Base-by-base conservation (phyloP, 2,797 vertebrate species). In the Epinephelus coioides region DNA sequence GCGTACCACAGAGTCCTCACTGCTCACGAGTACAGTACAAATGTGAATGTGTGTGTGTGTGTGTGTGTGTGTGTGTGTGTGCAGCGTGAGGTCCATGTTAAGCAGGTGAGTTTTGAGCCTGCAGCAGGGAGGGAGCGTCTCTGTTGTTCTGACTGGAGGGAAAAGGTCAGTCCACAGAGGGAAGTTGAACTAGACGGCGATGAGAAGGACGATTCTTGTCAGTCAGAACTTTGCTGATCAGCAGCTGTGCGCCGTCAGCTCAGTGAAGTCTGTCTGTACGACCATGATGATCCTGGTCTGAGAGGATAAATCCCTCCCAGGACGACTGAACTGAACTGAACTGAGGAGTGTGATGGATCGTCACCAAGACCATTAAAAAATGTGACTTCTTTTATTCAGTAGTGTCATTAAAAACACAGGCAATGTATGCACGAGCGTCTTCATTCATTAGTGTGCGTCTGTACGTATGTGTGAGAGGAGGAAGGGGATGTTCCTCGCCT, bases 41-140 rank as follows among this genome's bases (percentile, higher is more conserved):
- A 27, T 5, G 49, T 15, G 46, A 34, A 34, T 79, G 46, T 62
- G 61, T 50, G 40, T 51, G 21, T 78, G 68, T 83, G 6, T 70
- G 19, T 66, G 30, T 66, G 27, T 30, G 30, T 30, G 30, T 38
- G 51, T 15, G 46, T 50, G 40, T 83, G 6, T 70, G 19, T 63
- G 30, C 44, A 62, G 65, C 19, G 55, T 77, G 81, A 73, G 27
- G 47, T 80, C 70, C 67, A 73, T 78, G 69, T 60, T 60, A 68
- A 82, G 67, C 60, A 69, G 78, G 46, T 57, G 49, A 70, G 50
- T 38, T 57, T 69, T 46, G n/a, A 55, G 67, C 72, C 69, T 46
- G 55, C 51, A 53, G 63, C 18, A 0, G 0, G 34, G 19, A 1
- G 0, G 34, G 19, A 60, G 34, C 18, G 12, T 61, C 40, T 50